Conservation (phyloP, 2,113 vertebrate genomes). For the Nestor notabilis region DNA sequence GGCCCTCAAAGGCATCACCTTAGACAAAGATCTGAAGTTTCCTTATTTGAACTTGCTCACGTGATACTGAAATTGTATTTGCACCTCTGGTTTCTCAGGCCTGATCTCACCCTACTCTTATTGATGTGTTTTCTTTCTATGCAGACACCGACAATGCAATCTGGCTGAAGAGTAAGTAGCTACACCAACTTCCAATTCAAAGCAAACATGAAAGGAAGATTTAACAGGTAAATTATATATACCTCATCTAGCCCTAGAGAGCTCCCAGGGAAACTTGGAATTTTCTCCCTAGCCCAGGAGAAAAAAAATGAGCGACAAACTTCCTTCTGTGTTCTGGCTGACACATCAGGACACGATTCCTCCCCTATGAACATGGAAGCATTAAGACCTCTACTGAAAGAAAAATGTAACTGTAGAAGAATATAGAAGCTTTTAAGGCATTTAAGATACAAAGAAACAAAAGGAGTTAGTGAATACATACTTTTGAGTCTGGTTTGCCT, state of each 20-base stretch:
- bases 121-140: rapidly evolving
- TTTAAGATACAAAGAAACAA: not conserved
- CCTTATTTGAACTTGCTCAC: not conserved
- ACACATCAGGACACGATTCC: not conserved
- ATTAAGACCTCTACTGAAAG: not conserved
- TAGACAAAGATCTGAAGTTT: not conserved
- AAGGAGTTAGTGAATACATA: not conserved
- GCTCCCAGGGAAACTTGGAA: not conserved
- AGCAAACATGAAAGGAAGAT: not conserved
- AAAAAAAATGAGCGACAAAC: not conserved
- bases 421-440: not conserved
- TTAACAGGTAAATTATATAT: not conserved
- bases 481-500: not conserved
- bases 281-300: not conserved
- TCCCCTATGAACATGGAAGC: not conserved
- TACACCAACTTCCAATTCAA: not conserved
- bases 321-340: not conserved
- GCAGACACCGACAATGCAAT: not conserved
- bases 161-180: not conserved
- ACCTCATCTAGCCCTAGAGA: not conserved
- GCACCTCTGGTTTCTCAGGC: not conserved
- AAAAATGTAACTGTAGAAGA: not conserved
- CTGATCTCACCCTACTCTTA: not conserved
- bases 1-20: not conserved
- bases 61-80: not conserved